These are phyloP conservation scores for Eilema caniola DNA, from an alignment of 2,888 invertebrate species.

Conservation along the genomic window DNA sequence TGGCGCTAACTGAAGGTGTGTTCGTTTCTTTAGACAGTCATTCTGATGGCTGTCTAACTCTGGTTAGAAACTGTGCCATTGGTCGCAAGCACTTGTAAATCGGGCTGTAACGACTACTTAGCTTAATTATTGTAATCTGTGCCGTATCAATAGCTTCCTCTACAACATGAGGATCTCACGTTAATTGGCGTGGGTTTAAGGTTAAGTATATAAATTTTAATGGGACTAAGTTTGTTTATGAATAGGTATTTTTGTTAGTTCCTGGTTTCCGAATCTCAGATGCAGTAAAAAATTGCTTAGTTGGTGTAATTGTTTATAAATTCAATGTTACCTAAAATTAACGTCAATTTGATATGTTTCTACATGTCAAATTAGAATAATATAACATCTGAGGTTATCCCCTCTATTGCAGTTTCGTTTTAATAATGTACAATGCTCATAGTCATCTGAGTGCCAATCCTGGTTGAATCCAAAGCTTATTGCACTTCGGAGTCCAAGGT, in stretches of 20 bases:
- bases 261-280: not conserved
- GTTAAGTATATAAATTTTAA: conserved; percentile 7
- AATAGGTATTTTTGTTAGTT: not conserved
- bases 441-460: no score
- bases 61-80: conserved; percentile 29
- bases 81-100: conserved; percentile 61
- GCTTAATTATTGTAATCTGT: conserved; percentile 25
- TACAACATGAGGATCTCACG: conserved; percentile 16
- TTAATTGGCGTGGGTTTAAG: not conserved
- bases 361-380: not conserved
- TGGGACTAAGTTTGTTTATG: not conserved
- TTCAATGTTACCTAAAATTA: not conserved
- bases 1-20: conserved; percentile 64
- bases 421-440: no score
- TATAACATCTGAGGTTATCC: no score
- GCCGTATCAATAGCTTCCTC: conserved; percentile 14
- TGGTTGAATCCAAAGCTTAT: no score
- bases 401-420: no score
- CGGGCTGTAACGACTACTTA: conserved; percentile 34
- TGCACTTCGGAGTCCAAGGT: no score
- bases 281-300: not conserved
- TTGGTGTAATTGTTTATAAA: not conserved
- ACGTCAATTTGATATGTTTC: not conserved
- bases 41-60: no score
- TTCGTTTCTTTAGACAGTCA: conserved; percentile 59